Evolutionary conservation across 2,888 invertebrate species (phyloP), one percentile per base, ranked within the genome.

Genomic region (Tyria jacobaeae): DNA sequence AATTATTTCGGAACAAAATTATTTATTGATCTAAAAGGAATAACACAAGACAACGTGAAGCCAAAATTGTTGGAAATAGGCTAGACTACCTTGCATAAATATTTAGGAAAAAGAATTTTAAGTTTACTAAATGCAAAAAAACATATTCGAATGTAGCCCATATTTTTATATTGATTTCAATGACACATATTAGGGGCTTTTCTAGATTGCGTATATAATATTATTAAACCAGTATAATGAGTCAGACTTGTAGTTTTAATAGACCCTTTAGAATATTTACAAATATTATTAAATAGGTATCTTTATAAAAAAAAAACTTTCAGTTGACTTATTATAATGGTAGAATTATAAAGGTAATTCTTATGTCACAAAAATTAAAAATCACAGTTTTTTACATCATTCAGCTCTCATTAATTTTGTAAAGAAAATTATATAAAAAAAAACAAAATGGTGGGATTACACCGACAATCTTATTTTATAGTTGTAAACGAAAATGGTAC

Each of bases 311-410:
- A n/a, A n/a, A n/a, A n/a, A n/a, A n/a, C n/a, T n/a, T n/a, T 24
- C 41, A 41, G 17, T 41, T 21, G 44, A 58, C 34, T 58, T 44
- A 52, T 44, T 35, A 52, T 24, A 44, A n/a, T 39, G 44, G 34
- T 52, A 24, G 17, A 10, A 31, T 27, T 49, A 34, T 21, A 17
- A 54, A 37, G 21, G 52, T 35, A 57, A 55, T 41, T 54, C 57
- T 44, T 62, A 73, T 64, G 55, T 62, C 62, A 73, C 64, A 69
- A 62, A 66, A 65, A 68, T 64, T 48, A 64, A 72, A 44, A 71
- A 80, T 79, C 74, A 81, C 81, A 81, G 76, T 70, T 68, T 70
- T 66, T 61, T 2, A 65, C 71, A 74, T 62, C 68, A 66, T 70
- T 67, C 68, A 67, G 60, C 47, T 44, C 57, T 56, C 41, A 61